Evolutionary conservation across 2,888 invertebrate species (phyloP).

Genomic region (Apocheima hispidaria): DNA sequence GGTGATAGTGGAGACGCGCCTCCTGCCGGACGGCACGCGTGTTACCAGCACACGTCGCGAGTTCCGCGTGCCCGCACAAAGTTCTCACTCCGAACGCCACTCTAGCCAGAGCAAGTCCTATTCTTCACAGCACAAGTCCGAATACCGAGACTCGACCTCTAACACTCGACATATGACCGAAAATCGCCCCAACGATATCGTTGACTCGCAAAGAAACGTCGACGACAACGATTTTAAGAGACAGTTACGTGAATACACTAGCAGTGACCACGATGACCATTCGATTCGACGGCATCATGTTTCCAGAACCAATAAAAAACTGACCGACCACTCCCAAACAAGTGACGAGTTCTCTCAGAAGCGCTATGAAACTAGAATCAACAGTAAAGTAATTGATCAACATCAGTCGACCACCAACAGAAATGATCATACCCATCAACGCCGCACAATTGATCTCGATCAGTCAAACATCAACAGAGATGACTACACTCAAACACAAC

Average conservation of each 20-base stretch:
- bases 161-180: constrained; percentile 57
- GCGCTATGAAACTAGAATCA: constrained; percentile 30
- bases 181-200: constrained; percentile 44
- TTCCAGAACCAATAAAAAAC: constrained; percentile 44
- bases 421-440: not conserved
- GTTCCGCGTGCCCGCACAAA: constrained; percentile 78
- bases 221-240: constrained; percentile 70
- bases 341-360: constrained; percentile 46
- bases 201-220: constrained; percentile 68
- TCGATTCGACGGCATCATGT: constrained; percentile 41
- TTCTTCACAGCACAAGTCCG: constrained; percentile 62
- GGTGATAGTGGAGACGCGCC: constrained; percentile 88
- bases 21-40: constrained; percentile 88
- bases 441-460: constrained; percentile 30
- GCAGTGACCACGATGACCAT: constrained; percentile 48
- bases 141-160: constrained; percentile 61
- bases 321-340: constrained; percentile 45
- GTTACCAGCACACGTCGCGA: constrained; percentile 90
- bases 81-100: constrained; percentile 68
- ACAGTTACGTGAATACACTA: constrained; percentile 51
- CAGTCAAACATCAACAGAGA: constrained; percentile 43
- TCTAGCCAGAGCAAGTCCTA: constrained; percentile 65
- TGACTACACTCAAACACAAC: constrained; percentile 42
- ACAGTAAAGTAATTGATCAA: constrained; percentile 47
- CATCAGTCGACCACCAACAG: constrained; percentile 38